Evolutionary conservation across 92 coral and sea anemone genomes (phyloP).

Genomic region (Chrysogorgia sp.): DNA sequence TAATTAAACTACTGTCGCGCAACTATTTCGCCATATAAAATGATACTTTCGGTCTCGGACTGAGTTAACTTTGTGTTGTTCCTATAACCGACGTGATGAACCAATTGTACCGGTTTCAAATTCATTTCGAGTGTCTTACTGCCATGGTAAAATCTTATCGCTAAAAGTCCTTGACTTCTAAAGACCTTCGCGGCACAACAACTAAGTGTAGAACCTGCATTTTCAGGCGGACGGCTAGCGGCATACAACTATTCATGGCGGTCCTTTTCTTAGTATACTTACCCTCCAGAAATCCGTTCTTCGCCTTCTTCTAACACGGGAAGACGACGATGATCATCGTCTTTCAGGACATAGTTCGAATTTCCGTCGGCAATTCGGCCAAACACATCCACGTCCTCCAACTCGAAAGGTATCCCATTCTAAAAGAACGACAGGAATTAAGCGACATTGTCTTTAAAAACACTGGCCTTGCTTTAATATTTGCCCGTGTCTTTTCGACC

Average conservation of each 20-base stretch:
- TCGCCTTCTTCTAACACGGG: conserved; percentile 80
- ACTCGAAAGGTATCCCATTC: conserved; percentile 80
- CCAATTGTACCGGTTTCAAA: neutral
- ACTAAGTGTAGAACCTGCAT: neutral
- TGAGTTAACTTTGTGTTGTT: no score
- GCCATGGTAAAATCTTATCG: no score
- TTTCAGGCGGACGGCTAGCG: neutral
- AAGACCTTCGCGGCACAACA: no score
- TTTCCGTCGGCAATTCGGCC: conserved; percentile 64
- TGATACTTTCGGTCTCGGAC: no score
- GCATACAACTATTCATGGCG: no score
- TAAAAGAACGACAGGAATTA: conserved; percentile 40
- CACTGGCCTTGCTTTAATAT: neutral
- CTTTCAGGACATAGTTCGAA: conserved; percentile 74
- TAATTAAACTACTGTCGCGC: no score
- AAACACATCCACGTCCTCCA: conserved; percentile 75
- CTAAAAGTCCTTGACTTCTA: neutral
- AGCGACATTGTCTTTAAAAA: neutral
- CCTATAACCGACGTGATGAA: no score
- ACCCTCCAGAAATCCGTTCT: conserved; percentile 81
- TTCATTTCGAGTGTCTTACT: no score
- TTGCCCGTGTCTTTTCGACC: neutral
- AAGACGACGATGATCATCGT: conserved; percentile 49
- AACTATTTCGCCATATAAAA: no score
- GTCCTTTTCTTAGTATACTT: no score